Base-by-base conservation (phyloP, 2,888 invertebrate genomes). In the Thereva nobilitata region DNA sequence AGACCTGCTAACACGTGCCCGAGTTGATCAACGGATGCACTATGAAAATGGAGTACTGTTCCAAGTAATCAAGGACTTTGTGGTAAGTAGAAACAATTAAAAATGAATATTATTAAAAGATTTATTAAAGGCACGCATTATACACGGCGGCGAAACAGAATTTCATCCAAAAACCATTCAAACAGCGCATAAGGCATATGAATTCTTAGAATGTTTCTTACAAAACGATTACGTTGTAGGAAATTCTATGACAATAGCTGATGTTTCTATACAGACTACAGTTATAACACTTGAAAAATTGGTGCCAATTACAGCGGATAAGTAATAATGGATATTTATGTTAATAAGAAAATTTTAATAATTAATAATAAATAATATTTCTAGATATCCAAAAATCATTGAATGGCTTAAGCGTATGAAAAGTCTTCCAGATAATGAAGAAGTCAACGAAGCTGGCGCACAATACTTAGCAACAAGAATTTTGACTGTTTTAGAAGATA, bases 21-120 rank as follows among this genome's bases (percentile, higher is more conserved):
- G 80, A n/a, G 77, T 87, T 38, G 83, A 87, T 74, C 84, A 85
- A 71, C 78, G 83, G 56, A 72, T 86, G 63, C 81, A 84, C 74
- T 86, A 84, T 72, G 83, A 87, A 68, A 79, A 79, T 63, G 83
- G 83, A 4, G 78, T 81, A 8, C 76, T 86, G 2, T 86, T 84
- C 70, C 77, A 82, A 55, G 75, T 80, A 12, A 73, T 83, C 40
- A 81, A 79, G 44, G 80, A 79, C 54, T 80, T 80, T 67, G 78
- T 81, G 54, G 85, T 85, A 73, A 79, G 82, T 79, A 42, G 59
- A 9, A 4, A 38, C 10, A 47, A 7, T 3, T 7, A 55, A 40
- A 40, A 40, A 8, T 55, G 44, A n/a, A 56, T 57, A 44, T 12
- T 12, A 8, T 12, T 49, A 12, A 6, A 49, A 49, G 9, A 49